phyloP scores from a whole-genome alignment of 2,888 invertebrate genomes.

The Eustalomyia histrio region DNA sequence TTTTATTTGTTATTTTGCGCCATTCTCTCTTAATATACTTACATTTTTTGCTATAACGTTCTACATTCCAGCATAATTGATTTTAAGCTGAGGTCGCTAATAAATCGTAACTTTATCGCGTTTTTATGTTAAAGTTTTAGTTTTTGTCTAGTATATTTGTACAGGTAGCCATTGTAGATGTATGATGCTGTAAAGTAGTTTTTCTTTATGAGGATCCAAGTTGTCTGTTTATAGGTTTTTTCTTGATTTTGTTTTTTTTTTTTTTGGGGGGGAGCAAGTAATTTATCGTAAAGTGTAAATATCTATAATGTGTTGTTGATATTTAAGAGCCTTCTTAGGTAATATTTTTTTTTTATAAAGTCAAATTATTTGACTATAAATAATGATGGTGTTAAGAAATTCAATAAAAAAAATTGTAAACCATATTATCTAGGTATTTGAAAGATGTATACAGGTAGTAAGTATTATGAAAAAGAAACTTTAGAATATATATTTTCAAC shows the following conservation, averaged over 20 bases:
- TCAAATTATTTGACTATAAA: slow-evolving; percentile 63
- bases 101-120: slow-evolving; percentile 78
- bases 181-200: slow-evolving; percentile 35
- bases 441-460: too few species aligned
- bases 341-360: slow-evolving; percentile 42
- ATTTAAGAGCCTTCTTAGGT: slow-evolving; percentile 64
- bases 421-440: background rate
- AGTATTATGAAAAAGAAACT: too few species aligned
- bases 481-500: too few species aligned
- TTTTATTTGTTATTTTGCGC: background rate
- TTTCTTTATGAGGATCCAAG: slow-evolving; percentile 49
- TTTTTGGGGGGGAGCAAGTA: slow-evolving; percentile 43
- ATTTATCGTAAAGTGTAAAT: slow-evolving; percentile 67
- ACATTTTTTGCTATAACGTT: slow-evolving; percentile 69
- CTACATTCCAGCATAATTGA: slow-evolving; percentile 78
- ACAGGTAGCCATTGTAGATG: slow-evolving; percentile 56
- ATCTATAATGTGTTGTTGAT: slow-evolving; percentile 66
- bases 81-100: slow-evolving; percentile 77
- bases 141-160: slow-evolving; percentile 27
- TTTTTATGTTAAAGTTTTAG: slow-evolving; percentile 69
- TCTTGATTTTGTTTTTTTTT: slow-evolving; percentile 12
- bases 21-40: slow-evolving; percentile 36
- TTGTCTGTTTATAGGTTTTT: slow-evolving; percentile 20
- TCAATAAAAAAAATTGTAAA: slow-evolving; percentile 41
- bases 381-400: slow-evolving; percentile 62